Evolutionary conservation across 2,113 vertebrate species (phyloP).

Genomic region (Conger conger): DNA sequence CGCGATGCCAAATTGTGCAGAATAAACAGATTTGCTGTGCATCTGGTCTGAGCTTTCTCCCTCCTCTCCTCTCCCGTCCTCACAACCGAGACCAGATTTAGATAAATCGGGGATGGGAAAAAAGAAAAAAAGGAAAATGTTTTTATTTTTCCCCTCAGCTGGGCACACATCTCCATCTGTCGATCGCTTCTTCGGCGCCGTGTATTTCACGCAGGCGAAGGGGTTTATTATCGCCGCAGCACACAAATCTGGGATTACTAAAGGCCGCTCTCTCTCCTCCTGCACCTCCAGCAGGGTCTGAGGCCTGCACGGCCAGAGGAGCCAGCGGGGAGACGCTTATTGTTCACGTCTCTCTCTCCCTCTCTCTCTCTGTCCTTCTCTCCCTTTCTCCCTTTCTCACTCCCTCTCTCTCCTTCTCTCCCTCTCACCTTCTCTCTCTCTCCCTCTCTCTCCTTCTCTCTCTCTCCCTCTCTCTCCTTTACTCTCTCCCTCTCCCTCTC

Average conservation of each 20-base stretch:
- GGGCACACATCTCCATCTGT: slow-evolving; percentile 54
- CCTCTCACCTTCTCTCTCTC: no score
- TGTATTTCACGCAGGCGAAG: slow-evolving; percentile 45
- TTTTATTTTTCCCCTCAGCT: slow-evolving; percentile 56
- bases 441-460: no score
- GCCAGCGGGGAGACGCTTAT: neutral
- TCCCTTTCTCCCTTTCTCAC: no score
- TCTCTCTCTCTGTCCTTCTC: no score
- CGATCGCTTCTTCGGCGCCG: slow-evolving; percentile 28
- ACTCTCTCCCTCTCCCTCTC: no score
- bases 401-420: no score
- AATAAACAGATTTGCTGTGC: slow-evolving; percentile 71
- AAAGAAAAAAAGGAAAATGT: slow-evolving; percentile 47
- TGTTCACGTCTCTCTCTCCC: neutral
- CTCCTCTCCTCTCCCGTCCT: slow-evolving; percentile 16
- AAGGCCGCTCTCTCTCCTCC: neutral
- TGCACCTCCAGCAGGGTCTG: neutral
- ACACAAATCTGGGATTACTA: slow-evolving; percentile 6
- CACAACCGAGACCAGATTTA: slow-evolving; percentile 46
- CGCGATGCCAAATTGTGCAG: slow-evolving; percentile 73
- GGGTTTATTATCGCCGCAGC: neutral
- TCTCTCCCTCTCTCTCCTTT: no score
- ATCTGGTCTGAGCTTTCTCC: slow-evolving; percentile 41
- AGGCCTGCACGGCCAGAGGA: neutral
- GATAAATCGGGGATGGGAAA: slow-evolving; percentile 44